Evolutionary conservation across 2,113 vertebrate genomes (phyloP).

Genomic region (Chiloscyllium plagiosum): DNA sequence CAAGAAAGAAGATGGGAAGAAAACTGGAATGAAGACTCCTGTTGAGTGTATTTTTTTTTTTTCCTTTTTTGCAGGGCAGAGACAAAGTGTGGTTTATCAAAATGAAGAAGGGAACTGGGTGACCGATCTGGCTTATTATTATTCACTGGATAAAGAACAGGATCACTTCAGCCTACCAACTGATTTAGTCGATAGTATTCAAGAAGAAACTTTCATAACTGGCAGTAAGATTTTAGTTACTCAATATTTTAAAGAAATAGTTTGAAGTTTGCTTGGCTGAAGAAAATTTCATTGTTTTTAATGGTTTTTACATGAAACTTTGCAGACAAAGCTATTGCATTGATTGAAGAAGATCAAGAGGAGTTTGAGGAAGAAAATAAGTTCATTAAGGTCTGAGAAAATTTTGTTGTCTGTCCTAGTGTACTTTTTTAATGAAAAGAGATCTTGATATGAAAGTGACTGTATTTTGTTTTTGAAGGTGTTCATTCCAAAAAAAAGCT

Average conservation of each 20-base stretch:
- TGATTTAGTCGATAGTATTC: conserved; percentile 45
- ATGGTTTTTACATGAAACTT: neutral
- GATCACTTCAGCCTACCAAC: conserved; percentile 47
- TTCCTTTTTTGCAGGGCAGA: conserved; percentile 51
- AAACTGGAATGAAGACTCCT: neutral
- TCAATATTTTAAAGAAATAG: neutral
- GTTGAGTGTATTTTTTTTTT: neutral
- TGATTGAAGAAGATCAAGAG: conserved; percentile 78
- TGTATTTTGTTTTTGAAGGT: neutral
- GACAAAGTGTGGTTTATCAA: conserved; percentile 75
- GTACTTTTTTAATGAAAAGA: neutral
- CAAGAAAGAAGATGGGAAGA: neutral
- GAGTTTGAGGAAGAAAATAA: conserved; percentile 83
- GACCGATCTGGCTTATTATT: conserved; percentile 90
- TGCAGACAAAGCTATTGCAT: conserved; percentile 74
- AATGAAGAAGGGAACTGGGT: conserved; percentile 94
- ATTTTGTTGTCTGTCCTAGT: neutral
- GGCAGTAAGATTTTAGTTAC: conserved; percentile 57
- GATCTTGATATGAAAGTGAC: neutral
- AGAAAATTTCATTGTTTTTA: neutral
- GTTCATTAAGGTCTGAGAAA: conserved; percentile 73
- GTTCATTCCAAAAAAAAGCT: neutral
- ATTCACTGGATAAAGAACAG: conserved; percentile 74
- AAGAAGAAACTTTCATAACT: conserved; percentile 73
- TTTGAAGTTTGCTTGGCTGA: neutral